These are phyloP conservation scores for Dinocampus coccinellae DNA, from an alignment of 2,888 invertebrate species.

Conservation along the genomic window DNA sequence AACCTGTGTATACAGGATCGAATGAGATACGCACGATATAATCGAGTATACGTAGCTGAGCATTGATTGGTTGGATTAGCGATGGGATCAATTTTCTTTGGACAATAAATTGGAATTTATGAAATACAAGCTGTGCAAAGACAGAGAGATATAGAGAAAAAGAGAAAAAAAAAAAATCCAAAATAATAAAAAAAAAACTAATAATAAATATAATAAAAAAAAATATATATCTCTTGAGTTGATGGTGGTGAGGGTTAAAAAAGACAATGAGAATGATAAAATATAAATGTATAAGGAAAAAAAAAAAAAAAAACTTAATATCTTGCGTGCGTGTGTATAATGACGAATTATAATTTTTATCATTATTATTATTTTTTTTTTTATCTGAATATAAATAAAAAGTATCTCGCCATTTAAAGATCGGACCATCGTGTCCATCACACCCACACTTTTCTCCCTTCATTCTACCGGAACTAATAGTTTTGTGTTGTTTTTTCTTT, in stretches of 20 bases:
- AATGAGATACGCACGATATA: not conserved
- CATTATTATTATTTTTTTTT: no score
- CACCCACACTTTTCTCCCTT: constrained; percentile 45
- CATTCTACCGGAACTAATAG: constrained; percentile 63
- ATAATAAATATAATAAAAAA: no score
- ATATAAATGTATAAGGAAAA: no score
- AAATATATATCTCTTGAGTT: no score
- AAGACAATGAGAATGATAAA: no score
- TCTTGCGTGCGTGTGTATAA: no score
- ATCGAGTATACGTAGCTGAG: constrained; percentile 46
- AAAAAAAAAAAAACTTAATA: no score
- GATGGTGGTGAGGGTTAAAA: no score
- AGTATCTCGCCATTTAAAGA: constrained; percentile 6
- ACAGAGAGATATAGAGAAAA: constrained; percentile 17
- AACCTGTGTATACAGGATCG: constrained; percentile 10
- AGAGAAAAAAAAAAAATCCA: no score
- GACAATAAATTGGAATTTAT: constrained; percentile 62
- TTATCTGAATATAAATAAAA: constrained; percentile 20
- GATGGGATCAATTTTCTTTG: constrained; percentile 55
- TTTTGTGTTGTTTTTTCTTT: no score
- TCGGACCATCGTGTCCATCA: constrained; percentile 12
- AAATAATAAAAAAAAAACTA: no score
- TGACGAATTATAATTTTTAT: no score
- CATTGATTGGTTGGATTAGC: constrained; percentile 58
- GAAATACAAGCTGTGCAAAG: constrained; percentile 49